These are phyloP conservation scores for Cyanoramphus novaezelandiae DNA, from an alignment of 2,113 vertebrate genomes.

Conservation along the genomic window DNA sequence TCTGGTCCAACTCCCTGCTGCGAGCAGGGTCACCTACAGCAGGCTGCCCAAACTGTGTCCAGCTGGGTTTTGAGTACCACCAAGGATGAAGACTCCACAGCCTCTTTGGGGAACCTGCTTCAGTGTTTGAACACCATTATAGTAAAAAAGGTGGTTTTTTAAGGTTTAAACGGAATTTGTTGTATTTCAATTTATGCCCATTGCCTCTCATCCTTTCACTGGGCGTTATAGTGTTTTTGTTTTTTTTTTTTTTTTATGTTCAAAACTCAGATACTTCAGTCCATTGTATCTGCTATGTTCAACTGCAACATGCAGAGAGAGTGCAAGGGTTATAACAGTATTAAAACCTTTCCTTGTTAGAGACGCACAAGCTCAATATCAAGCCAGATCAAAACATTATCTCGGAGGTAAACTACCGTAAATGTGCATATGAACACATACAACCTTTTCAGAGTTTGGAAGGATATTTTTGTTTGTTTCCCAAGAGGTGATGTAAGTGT, in stretches of 20 bases:
- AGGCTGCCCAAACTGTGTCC: background rate
- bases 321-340: background rate
- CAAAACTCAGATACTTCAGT: background rate
- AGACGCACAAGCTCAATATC: background rate
- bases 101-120: background rate
- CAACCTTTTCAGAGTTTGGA: background rate
- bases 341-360: background rate
- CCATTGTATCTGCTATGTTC: background rate
- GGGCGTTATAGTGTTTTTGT: background rate
- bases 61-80: background rate
- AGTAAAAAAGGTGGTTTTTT: accelerated
- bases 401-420: background rate
- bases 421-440: background rate
- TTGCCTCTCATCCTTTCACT: background rate
- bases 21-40: background rate
- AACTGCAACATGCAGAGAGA: background rate
- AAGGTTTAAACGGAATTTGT: background rate
- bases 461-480: background rate
- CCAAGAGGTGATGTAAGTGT: background rate
- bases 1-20: background rate
- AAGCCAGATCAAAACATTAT: background rate
- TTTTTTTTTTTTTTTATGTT: background rate
- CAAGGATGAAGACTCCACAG: background rate
- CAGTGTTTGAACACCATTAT: background rate
- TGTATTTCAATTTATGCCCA: background rate